Percentiles rank a stretch among this genome's conserved stretches.
Evolutionary conservation across 1,140 invertebrate genomes (phyloP).

Genomic region (Anastatus disparis): DNA sequence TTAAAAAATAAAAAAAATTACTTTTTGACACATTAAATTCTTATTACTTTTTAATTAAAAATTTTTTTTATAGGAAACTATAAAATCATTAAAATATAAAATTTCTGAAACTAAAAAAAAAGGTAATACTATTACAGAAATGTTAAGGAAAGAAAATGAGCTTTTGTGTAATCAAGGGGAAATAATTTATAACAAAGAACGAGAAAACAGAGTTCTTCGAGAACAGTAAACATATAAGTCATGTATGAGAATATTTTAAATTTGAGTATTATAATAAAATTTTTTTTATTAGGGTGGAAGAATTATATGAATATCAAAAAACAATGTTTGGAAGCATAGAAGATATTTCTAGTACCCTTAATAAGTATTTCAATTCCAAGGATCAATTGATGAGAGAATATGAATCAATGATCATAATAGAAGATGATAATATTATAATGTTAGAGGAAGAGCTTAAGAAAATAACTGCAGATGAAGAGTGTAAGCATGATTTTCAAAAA

Average conservation of each 20-base stretch:
- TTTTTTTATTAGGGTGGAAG: constrained; percentile 20
- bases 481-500: constrained; percentile 12
- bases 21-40: not conserved
- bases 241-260: not conserved
- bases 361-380: not conserved
- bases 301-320: constrained; percentile 36
- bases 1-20: not conserved
- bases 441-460: constrained; percentile 15
- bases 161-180: constrained; percentile 28
- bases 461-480: constrained; percentile 15
- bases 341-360: constrained; percentile 19
- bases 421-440: constrained; percentile 12
- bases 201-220: constrained; percentile 30
- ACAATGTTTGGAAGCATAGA: constrained; percentile 22
- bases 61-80: constrained; percentile 22
- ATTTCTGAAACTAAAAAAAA: constrained; percentile 12
- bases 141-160: constrained; percentile 15
- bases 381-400: constrained; percentile 9
- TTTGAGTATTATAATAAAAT: not conserved
- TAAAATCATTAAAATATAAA: constrained; percentile 24
- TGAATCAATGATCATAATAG: not conserved
- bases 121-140: not conserved
- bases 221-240: constrained; percentile 20
- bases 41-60: not conserved
- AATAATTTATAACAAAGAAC: constrained; percentile 28